Evolutionary conservation across 1,140 invertebrate species (phyloP).

Genomic region (Drosophila santomea): DNA sequence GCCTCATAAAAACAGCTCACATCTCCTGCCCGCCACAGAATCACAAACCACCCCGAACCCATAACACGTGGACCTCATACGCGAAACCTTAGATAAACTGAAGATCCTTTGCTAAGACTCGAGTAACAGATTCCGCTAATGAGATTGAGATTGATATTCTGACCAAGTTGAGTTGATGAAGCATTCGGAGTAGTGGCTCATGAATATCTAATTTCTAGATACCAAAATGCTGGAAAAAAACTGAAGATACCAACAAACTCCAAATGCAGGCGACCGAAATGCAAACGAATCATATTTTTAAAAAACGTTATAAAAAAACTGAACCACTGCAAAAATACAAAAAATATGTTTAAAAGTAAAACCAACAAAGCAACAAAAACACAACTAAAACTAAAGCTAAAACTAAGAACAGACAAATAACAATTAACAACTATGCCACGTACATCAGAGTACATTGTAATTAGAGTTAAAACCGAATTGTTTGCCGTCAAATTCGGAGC

Average conservation of each 20-base stretch:
- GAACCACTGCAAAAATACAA: slow-evolving; percentile 12
- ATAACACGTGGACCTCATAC: slow-evolving; percentile 59
- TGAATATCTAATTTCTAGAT: slow-evolving; percentile 35
- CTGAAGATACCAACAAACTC: slow-evolving; percentile 40
- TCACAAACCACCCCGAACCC: slow-evolving; percentile 37
- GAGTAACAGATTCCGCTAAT: slow-evolving; percentile 30
- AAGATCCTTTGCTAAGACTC: slow-evolving; percentile 31
- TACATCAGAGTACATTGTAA: slow-evolving; percentile 50
- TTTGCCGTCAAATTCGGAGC: slow-evolving; percentile 29
- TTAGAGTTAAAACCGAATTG: slow-evolving; percentile 41
- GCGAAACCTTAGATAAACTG: slow-evolving; percentile 42
- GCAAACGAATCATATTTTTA: slow-evolving; percentile 70
- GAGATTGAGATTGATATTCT: slow-evolving; percentile 38
- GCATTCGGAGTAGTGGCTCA: slow-evolving; percentile 39
- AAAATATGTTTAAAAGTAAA: slow-evolving; percentile 38
- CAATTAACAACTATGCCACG: slow-evolving; percentile 50
- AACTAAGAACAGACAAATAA: slow-evolving; percentile 44
- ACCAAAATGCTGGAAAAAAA: slow-evolving; percentile 26
- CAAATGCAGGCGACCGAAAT: slow-evolving; percentile 59
- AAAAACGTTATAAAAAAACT: slow-evolving; percentile 39
- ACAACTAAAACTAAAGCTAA: slow-evolving; percentile 18
- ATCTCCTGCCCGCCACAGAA: slow-evolving; percentile 28
- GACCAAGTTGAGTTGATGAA: slow-evolving; percentile 34
- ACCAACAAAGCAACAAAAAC: slow-evolving; percentile 23
- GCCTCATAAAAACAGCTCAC: slow-evolving; percentile 62